Conservation (phyloP, 2,888 invertebrate species). For the Dichetophora obliterata region DNA sequence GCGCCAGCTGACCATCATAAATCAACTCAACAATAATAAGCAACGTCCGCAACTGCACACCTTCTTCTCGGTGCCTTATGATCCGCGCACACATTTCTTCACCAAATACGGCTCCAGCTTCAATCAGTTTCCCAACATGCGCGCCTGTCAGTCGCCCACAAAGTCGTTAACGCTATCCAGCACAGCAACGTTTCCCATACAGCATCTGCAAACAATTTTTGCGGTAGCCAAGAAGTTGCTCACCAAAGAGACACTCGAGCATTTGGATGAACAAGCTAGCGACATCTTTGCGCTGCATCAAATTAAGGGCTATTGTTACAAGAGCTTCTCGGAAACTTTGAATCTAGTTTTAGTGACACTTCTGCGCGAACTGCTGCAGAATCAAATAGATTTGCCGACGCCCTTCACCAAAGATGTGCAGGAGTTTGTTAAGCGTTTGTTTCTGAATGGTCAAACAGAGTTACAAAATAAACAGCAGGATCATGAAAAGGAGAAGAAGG, state of each 20-base stretch:
- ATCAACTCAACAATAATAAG: slow-evolving; percentile 42
- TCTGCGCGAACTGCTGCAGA: slow-evolving; percentile 89
- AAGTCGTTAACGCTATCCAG: slow-evolving; percentile 71
- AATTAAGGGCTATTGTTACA: slow-evolving; percentile 89
- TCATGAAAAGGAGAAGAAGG: slow-evolving; percentile 85
- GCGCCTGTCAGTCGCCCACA: slow-evolving; percentile 80
- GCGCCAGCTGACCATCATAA: slow-evolving; percentile 50
- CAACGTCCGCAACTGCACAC: slow-evolving; percentile 64
- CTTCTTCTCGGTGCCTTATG: slow-evolving; percentile 80
- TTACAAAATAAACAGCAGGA: slow-evolving; percentile 89
- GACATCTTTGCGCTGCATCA: slow-evolving; percentile 82
- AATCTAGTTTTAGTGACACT: slow-evolving; percentile 94
- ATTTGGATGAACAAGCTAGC: slow-evolving; percentile 86
- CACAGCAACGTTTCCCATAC: slow-evolving; percentile 71
- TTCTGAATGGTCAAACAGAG: slow-evolving; percentile 93
- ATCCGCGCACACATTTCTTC: slow-evolving; percentile 89
- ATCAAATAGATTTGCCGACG: slow-evolving; percentile 88
- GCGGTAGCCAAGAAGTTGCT: slow-evolving; percentile 86
- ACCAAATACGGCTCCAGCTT: slow-evolving; percentile 94
- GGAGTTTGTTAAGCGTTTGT: slow-evolving; percentile 90
- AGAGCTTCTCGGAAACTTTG: slow-evolving; percentile 94
- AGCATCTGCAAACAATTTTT: slow-evolving; percentile 84
- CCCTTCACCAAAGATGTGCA: slow-evolving; percentile 95
- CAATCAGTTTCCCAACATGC: slow-evolving; percentile 88
- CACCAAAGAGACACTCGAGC: slow-evolving; percentile 84